Percentiles rank a stretch among this genome's conserved stretches.
These are phyloP conservation scores for Crocuta crocuta DNA, from an alignment of 2,113 vertebrate genomes.

Conservation along the genomic window DNA sequence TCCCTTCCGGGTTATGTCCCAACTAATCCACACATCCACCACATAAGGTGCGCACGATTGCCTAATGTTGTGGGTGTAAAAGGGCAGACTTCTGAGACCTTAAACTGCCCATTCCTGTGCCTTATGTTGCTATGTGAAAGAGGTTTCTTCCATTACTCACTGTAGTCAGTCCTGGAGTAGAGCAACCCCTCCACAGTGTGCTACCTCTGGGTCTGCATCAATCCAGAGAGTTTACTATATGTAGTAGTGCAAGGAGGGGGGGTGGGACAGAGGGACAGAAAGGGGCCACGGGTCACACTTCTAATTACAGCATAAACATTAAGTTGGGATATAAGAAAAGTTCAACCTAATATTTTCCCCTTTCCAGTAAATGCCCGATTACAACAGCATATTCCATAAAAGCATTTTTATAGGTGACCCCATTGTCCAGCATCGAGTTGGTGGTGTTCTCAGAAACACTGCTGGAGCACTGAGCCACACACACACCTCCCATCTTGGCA, in stretches of 20 bases:
- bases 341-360: neutral
- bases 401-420: neutral
- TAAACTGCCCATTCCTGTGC: neutral
- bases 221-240: rapidly evolving
- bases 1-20: rapidly evolving
- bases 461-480: rapidly evolving
- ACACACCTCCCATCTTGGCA: neutral
- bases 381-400: rapidly evolving
- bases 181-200: rapidly evolving
- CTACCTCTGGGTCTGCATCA: neutral
- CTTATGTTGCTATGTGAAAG: neutral
- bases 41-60: rapidly evolving
- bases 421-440: rapidly evolving
- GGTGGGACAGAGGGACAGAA: rapidly evolving
- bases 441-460: neutral
- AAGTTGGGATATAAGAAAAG: neutral
- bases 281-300: neutral
- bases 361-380: neutral
- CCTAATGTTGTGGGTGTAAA: no score
- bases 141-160: neutral
- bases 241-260: rapidly evolving
- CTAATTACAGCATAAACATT: neutral
- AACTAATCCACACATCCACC: no score
- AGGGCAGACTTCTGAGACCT: no score
- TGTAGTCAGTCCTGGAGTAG: neutral